phyloP scores from a whole-genome alignment of 2,797 vertebrate species.

The Cuculus canorus region DNA sequence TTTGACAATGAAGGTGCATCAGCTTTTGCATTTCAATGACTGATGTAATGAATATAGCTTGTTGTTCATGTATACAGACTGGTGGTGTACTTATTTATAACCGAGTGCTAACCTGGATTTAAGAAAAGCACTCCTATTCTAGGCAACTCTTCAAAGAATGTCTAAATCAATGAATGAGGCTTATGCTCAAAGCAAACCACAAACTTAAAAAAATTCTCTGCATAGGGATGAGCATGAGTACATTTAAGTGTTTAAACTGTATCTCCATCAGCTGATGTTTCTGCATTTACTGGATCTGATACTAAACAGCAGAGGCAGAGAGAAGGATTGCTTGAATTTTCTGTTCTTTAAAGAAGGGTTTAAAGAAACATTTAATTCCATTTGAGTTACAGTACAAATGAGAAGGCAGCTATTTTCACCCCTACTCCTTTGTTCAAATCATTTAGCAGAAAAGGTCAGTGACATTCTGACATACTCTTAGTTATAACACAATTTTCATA shows the following conservation, averaged over 20 bases:
- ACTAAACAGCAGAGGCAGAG: neutral
- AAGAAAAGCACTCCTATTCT: neutral
- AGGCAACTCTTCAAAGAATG: neutral
- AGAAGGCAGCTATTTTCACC: neutral
- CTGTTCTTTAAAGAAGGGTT: neutral
- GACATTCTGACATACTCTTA: neutral
- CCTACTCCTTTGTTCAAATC: neutral
- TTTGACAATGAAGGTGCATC: neutral
- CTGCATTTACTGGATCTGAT: neutral
- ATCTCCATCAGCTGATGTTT: neutral
- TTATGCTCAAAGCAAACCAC: neutral
- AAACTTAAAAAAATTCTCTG: neutral
- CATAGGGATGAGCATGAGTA: neutral
- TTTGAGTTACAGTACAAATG: neutral
- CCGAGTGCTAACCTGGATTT: neutral
- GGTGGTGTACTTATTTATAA: neutral
- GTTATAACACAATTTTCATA: slow-evolving; percentile 21
- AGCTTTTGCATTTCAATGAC: neutral
- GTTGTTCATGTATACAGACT: neutral
- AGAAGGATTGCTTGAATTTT: neutral
- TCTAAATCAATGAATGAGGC: neutral
- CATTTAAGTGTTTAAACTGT: neutral
- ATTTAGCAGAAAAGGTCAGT: slow-evolving; percentile 18
- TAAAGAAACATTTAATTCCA: neutral
- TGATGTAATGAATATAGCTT: neutral